phyloP scores from a whole-genome alignment of 2,113 vertebrate species.

The Carassius carassius region DNA sequence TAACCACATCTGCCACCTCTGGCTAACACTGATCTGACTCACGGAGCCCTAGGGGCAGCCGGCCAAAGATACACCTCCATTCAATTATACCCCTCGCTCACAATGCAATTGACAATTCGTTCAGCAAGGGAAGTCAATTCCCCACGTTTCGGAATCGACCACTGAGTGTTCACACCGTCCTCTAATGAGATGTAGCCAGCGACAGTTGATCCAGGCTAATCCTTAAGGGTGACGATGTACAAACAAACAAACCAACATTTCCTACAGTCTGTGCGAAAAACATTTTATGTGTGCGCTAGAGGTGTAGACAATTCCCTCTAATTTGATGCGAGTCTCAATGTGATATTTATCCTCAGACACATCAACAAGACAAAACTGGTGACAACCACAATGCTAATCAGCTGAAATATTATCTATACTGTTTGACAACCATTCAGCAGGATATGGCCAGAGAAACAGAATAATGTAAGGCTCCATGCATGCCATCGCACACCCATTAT shows the following conservation, averaged over 20 bases:
- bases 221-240: slow-evolving; percentile 4
- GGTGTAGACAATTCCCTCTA: not conserved
- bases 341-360: slow-evolving; percentile 4
- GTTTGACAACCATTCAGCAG: slow-evolving; percentile 34
- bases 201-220: slow-evolving; percentile 47
- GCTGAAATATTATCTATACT: slow-evolving; percentile 68
- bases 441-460: slow-evolving; percentile 9
- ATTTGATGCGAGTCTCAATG: not conserved
- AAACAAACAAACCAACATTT: slow-evolving; percentile 30
- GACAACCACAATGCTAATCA: slow-evolving; percentile 62
- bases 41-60: slow-evolving; percentile 64
- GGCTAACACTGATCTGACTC: slow-evolving; percentile 58
- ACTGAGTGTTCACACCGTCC: slow-evolving; percentile 62
- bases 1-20: slow-evolving; percentile 52
- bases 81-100: slow-evolving; percentile 67
- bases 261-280: not conserved
- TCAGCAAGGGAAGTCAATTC: slow-evolving; percentile 70
- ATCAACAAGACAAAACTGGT: slow-evolving; percentile 27
- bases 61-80: slow-evolving; percentile 71
- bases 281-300: not conserved
- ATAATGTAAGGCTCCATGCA: slow-evolving; percentile 14
- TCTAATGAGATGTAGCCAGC: slow-evolving; percentile 54
- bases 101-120: slow-evolving; percentile 70
- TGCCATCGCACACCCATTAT: slow-evolving; percentile 30
- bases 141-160: slow-evolving; percentile 69